Percentiles rank a stretch among this genome's conserved stretches.
These are phyloP conservation scores for Diadema setosum DNA, from an alignment of 35 echinoderm and acorn worm genomes.

Conservation along the genomic window DNA sequence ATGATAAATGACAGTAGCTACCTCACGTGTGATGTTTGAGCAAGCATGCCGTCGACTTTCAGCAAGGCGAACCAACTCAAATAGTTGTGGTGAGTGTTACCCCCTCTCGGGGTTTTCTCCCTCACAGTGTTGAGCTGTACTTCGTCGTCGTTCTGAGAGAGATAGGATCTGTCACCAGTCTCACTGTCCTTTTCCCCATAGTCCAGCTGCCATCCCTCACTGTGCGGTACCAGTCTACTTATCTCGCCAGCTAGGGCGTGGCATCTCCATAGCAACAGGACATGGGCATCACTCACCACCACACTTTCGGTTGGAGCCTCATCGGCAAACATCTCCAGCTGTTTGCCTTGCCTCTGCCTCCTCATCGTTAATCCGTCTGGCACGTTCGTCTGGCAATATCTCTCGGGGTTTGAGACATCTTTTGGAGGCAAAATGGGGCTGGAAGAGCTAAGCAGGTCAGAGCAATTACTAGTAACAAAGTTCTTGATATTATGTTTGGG, in stretches of 20 bases:
- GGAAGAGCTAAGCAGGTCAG: too few relatives aligned
- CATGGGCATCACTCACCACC: background rate
- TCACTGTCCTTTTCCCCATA: background rate
- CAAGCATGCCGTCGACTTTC: background rate
- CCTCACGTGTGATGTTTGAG: background rate
- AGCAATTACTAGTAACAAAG: background rate
- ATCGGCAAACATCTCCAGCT: too few relatives aligned
- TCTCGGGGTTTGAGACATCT: too few relatives aligned
- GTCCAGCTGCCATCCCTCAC: constrained; percentile 34
- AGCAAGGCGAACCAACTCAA: constrained; percentile 45
- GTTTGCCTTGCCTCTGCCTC: too few relatives aligned
- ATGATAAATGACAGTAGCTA: background rate
- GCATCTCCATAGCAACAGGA: constrained; percentile 46
- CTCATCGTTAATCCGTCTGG: too few relatives aligned
- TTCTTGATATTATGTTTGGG: background rate
- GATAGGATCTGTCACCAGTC: background rate
- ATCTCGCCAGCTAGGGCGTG: background rate
- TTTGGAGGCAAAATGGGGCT: too few relatives aligned
- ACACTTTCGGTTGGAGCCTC: background rate
- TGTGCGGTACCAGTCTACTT: background rate
- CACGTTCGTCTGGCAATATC: too few relatives aligned
- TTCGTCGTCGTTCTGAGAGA: background rate
- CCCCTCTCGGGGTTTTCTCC: background rate
- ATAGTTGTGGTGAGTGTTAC: background rate
- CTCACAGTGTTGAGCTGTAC: constrained; percentile 17